Percentiles rank a stretch among this genome's conserved stretches.
phyloP scores from a whole-genome alignment of 2,888 invertebrate species.

The Acleris literana region DNA sequence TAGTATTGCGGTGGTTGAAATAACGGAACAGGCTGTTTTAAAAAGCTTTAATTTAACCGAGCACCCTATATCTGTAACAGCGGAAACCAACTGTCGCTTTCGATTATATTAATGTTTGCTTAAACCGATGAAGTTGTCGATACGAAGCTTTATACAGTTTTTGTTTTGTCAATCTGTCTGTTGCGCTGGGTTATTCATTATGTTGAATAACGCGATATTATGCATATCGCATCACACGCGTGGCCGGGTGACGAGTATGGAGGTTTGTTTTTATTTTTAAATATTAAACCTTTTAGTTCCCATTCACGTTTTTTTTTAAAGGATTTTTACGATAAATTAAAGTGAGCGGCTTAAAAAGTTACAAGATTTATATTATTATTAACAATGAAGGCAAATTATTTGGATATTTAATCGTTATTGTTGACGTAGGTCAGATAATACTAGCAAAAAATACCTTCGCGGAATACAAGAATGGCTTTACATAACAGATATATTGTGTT shows the following conservation, averaged over 20 bases:
- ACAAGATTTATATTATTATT: neutral
- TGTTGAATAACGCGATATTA: slow-evolving; percentile 78
- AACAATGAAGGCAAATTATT: too few species aligned
- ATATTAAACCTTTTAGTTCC: neutral
- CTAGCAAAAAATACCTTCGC: too few species aligned
- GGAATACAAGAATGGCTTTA: too few species aligned
- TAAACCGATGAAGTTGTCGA: slow-evolving; percentile 75
- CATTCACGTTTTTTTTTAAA: neutral
- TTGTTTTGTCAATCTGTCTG: slow-evolving; percentile 77
- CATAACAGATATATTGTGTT: too few species aligned
- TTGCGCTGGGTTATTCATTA: slow-evolving; percentile 72
- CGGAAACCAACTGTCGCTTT: slow-evolving; percentile 74
- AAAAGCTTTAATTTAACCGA: slow-evolving; percentile 17
- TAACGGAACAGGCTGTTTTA: too few species aligned
- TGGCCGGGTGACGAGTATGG: slow-evolving; percentile 39
- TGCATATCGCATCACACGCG: slow-evolving; percentile 75
- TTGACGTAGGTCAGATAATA: too few species aligned
- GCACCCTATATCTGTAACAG: slow-evolving; percentile 57
- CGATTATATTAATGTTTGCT: slow-evolving; percentile 78
- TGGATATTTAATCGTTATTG: too few species aligned
- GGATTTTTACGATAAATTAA: too few species aligned
- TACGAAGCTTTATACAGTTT: slow-evolving; percentile 69
- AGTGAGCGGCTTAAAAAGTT: neutral
- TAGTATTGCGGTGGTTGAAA: too few species aligned
- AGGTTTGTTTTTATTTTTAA: neutral